Evolutionary conservation across 2,888 invertebrate species (phyloP), one percentile per base, ranked within the genome.

Genomic region (Carabus problematicus): DNA sequence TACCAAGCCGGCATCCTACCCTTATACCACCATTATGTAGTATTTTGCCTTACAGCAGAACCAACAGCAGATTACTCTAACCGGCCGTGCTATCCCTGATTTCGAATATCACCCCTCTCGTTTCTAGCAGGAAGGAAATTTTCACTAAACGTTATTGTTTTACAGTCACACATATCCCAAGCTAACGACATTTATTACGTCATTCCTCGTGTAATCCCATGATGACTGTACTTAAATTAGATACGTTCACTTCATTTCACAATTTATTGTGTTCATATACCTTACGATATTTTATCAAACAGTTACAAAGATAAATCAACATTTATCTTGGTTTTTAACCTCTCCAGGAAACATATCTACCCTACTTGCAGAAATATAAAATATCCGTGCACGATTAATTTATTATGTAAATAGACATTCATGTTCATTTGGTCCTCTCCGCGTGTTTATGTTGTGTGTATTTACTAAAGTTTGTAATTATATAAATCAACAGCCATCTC

Each of bases 111-210:
- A n/a, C n/a, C n/a, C n/a, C n/a, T n/a, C 29, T 29, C 29, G 3
- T 29, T 29, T 6, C 29, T 6, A 3, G 58, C 42, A 11, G 60
- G 60, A 60, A 42, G 60, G 60, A 60, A 60, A 60, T 18, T 60
- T 60, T 45, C 29, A 45, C 43, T 60, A 60, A 60, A 60, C 60
- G 39, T 14, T 60, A 18, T 45, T 60, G 60, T 52, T 52, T 9
- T 52, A 14, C 16, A 16, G n/a, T 16, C 16, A n/a, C 52, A 14
- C 7, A n/a, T 14, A 52, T 9, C 3, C 52, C 12, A 9, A 9
- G 16, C 16, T 4, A 52, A 8, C 16, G 12, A 4, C 1, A 45
- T 45, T 45, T 11, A 12, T 11, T 45, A 12, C 14, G 3, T 3
- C 45, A 45, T 45, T 45, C 7, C 14, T 3, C 14, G 12, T 45